Base-by-base conservation (phyloP, 2,888 invertebrate species). In the Thecocarcelia acutangulata region DNA sequence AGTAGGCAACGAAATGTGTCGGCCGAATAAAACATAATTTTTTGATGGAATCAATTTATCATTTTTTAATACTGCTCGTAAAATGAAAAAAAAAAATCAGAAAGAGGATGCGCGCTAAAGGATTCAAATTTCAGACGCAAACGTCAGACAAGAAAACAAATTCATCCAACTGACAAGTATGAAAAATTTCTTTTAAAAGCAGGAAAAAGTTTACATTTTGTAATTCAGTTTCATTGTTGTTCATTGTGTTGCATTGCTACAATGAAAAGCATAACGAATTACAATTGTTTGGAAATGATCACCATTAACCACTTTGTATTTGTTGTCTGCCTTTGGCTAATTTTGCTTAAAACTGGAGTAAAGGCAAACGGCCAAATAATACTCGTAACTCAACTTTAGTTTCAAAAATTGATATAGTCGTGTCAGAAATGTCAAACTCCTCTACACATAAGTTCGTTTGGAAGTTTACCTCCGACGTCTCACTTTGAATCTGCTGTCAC, bases 351-450 rank as follows among this genome's bases (percentile, higher is more conserved):
- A 64, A 58, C 24, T 70, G 42, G 28, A 56, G 42, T 46, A 73
- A 42, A n/a, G 24, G 9, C 44, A 42, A 50, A 40, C 5, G n/a
- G 15, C n/a, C n/a, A n/a, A n/a, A n/a, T n/a, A n/a, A n/a, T n/a
- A 64, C 17, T 0, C 6, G 19, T 42, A 66, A 64, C 19, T 44
- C 4, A 19, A 33, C 3, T 19, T 33, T 58, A 56, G 42, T 19
- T 66, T 63, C 40, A 48, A 66, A 83, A 85, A 86, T 86, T 87
- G 87, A 87, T 87, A 86, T 85, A 87, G 86, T 87, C 85, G 80
- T 84, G 87, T 87, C 87, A 86, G 83, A 81, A 74, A 79, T 56
- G 77, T 69, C 77, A 83, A 44, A 80, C 44, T 74, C 70, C n/a
- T 21, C 28, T 42, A 12, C 42, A 15, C 17, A n/a, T 11, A 28